Percentiles rank a stretch among this genome's conserved stretches.
These are phyloP conservation scores for Selene dorsalis DNA, from an alignment of 2,797 vertebrate species.

Conservation along the genomic window DNA sequence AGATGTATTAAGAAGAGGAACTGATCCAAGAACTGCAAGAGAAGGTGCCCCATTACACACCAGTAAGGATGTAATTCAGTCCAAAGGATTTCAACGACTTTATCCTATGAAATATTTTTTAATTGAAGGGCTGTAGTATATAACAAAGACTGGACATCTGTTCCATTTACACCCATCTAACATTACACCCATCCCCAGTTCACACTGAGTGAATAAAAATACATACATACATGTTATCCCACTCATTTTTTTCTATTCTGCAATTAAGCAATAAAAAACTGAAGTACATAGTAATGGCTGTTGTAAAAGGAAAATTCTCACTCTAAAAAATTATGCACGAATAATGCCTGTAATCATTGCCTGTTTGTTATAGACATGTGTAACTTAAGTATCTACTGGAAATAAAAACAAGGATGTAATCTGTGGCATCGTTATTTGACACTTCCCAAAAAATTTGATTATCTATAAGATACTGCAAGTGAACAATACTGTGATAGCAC, in stretches of 20 bases:
- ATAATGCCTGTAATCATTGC: conserved; percentile 25
- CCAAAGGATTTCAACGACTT: not conserved
- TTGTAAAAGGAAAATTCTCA: conserved; percentile 12
- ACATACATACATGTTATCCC: not conserved
- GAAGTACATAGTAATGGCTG: conserved; percentile 11
- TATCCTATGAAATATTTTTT: conserved; percentile 19
- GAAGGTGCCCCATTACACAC: conserved; percentile 19
- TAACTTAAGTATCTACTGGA: not conserved
- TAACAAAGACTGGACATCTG: conserved; percentile 6
- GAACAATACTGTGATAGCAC: conserved; percentile 47
- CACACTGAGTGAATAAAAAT: conserved; percentile 24
- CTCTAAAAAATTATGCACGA: conserved; percentile 40
- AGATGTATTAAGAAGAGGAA: conserved; percentile 17
- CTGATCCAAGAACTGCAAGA: conserved; percentile 9
- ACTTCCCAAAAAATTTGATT: conserved; percentile 31
- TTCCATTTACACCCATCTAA: conserved; percentile 22
- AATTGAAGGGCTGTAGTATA: conserved; percentile 15
- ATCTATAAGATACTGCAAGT: conserved; percentile 21
- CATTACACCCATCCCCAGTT: conserved; percentile 10
- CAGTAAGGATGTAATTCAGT: conserved; percentile 3
- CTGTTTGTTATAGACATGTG: conserved; percentile 11
- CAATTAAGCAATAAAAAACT: conserved; percentile 24
- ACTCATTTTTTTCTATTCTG: conserved; percentile 26
- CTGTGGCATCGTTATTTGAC: conserved; percentile 47
- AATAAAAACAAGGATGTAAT: conserved; percentile 12